Evolutionary conservation across 1,140 invertebrate genomes (phyloP).

Genomic region (Andricus grossulariae): DNA sequence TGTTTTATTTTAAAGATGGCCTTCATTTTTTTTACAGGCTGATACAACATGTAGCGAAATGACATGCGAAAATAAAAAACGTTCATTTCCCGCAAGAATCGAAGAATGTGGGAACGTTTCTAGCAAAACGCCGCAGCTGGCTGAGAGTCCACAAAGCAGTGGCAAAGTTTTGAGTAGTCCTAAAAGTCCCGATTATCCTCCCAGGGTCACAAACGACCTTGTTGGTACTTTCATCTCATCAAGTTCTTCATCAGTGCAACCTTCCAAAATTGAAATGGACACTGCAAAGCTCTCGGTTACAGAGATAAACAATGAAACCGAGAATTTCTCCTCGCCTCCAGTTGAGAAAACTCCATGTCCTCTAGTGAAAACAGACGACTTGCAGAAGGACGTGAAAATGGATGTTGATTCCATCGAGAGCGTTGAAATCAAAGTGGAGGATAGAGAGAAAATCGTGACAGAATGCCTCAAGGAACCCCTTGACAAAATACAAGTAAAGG

Average conservation of each 20-base stretch:
- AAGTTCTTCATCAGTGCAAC: slow-evolving; percentile 22
- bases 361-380: neutral
- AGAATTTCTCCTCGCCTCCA: slow-evolving; percentile 6
- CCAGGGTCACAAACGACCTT: slow-evolving; percentile 57
- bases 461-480: slow-evolving; percentile 42
- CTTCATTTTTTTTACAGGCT: slow-evolving; percentile 49
- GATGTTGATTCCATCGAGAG: slow-evolving; percentile 33
- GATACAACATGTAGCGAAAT: slow-evolving; percentile 56
- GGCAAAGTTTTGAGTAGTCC: slow-evolving; percentile 65
- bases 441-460: slow-evolving; percentile 21
- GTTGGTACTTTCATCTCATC: slow-evolving; percentile 32
- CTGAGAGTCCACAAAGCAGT: slow-evolving; percentile 67
- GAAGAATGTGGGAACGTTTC: slow-evolving; percentile 65
- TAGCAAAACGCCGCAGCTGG: slow-evolving; percentile 66
- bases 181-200: slow-evolving; percentile 70
- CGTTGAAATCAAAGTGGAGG: neutral
- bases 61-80: slow-evolving; percentile 43
- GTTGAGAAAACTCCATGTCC: slow-evolving; percentile 4
- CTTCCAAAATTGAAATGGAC: slow-evolving; percentile 47
- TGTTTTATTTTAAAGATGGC: slow-evolving; percentile 13
- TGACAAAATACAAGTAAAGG: slow-evolving; percentile 38
- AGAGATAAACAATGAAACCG: slow-evolving; percentile 38
- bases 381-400: slow-evolving; percentile 35
- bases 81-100: slow-evolving; percentile 46
- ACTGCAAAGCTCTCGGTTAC: slow-evolving; percentile 47